Base-by-base conservation (phyloP, 2,797 vertebrate species). In the Hozukius guyotensis region DNA sequence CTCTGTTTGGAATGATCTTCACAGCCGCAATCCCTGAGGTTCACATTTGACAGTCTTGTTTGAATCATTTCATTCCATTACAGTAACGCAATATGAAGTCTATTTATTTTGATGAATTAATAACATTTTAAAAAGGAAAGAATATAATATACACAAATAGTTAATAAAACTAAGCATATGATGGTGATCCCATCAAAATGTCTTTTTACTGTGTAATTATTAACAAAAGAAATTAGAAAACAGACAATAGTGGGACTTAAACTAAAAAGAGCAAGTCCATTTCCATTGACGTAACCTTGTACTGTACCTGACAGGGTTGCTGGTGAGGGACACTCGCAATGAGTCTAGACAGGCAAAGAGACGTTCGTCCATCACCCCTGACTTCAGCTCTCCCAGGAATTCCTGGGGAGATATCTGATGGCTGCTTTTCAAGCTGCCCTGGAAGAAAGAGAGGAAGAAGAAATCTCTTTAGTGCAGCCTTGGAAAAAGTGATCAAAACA, bases 271-370 rank as follows among this genome's bases (percentile, higher is more conserved):
- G 7, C 4, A 65, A 46, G 32, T 24, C 4, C 3, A 61, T 55
- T 22, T n/a, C 11, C 4, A 65, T 5, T 53, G 16, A 55, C 22
- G 57, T 36, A 72, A 72, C 49, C 9, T 16, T 79, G 73, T 32
- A 75, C 82, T 57, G 77, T 99, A 99, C 98, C 98, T 99, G 95
- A 99, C 98, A 90, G 98, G 97, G 89, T 99, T 99, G 94, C 98
- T 99, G 90, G 97, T 99, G 85, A 99, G 96, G 73, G 98, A 99
- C 42, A 99, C 98, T 2, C 98, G 95, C 62, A 99, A 95, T 46
- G 98, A 99, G 89, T 99, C 98, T 67, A 99, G 93, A 91, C 97
- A 98, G 72, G 94, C 95, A 90, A 97, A 94, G 59, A 99, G 96
- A 75, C 97, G 97, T 94, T 99, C 98, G 67, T 99, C 98, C 42